These are phyloP conservation scores for Prinia subflava DNA, from an alignment of 2,113 vertebrate species.

Conservation along the genomic window DNA sequence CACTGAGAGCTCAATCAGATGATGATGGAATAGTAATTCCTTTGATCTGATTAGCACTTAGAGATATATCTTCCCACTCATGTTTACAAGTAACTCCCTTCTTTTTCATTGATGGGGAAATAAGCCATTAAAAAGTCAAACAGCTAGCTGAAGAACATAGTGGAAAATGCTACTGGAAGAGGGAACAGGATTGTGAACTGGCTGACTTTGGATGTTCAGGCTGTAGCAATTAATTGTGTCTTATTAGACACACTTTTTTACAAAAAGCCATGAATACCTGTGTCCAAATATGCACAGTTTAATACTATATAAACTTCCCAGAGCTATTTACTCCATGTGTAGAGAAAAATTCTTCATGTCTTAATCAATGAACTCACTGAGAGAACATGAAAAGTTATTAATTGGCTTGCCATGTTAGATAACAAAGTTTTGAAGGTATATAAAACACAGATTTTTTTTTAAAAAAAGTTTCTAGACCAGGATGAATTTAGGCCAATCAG, in stretches of 20 bases:
- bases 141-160: background rate
- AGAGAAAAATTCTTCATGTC: background rate
- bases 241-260: background rate
- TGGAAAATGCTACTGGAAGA: background rate
- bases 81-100: background rate
- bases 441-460: background rate
- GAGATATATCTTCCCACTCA: background rate
- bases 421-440: background rate
- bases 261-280: background rate
- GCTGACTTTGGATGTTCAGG: background rate
- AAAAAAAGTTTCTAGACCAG: background rate
- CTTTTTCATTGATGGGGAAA: background rate
- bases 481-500: background rate
- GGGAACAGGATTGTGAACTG: background rate
- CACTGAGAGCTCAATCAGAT: background rate
- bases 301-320: background rate
- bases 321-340: background rate
- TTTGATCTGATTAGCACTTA: constrained; percentile 5
- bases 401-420: background rate
- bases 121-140: background rate
- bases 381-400: background rate
- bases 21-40: background rate
- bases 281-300: background rate
- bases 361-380: background rate
- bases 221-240: background rate